These are phyloP conservation scores for Apostichopus parvimensis DNA, from an alignment of 35 echinoderm and acorn worm genomes.

Conservation along the genomic window DNA sequence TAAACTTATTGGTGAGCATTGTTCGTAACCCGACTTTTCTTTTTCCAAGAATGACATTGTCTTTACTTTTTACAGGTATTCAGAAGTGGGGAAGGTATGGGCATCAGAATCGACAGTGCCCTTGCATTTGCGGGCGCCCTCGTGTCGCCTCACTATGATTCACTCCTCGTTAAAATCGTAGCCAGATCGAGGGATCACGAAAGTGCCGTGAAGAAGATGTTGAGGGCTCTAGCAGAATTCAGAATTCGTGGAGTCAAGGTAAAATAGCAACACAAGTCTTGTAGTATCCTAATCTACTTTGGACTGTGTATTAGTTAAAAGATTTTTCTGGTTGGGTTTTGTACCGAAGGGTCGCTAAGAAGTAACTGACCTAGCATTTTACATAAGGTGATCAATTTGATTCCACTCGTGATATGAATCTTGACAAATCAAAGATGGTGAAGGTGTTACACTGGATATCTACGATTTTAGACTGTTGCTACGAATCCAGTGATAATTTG, in stretches of 20 bases:
- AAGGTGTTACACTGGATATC: too few relatives aligned
- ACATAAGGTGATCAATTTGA: too few relatives aligned
- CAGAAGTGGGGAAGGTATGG: slow-evolving; percentile 98
- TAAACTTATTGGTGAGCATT: not conserved
- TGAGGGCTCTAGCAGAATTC: slow-evolving; percentile 85
- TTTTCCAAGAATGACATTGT: not conserved
- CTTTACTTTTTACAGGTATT: slow-evolving; percentile 68
- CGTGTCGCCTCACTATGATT: slow-evolving; percentile 93
- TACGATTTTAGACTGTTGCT: too few relatives aligned
- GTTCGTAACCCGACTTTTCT: not conserved
- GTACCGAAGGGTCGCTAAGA: too few relatives aligned
- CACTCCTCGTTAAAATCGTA: slow-evolving; percentile 91
- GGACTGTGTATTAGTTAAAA: too few relatives aligned
- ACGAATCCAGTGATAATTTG: too few relatives aligned
- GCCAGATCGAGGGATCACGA: slow-evolving; percentile 85
- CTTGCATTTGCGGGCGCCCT: slow-evolving; percentile 92
- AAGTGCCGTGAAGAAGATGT: slow-evolving; percentile 85
- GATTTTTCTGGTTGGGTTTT: too few relatives aligned
- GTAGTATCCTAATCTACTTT: too few relatives aligned
- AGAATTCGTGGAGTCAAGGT: slow-evolving; percentile 98
- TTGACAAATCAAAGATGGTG: too few relatives aligned
- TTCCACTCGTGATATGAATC: too few relatives aligned
- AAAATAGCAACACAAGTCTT: not conserved
- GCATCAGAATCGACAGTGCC: slow-evolving; percentile 97
- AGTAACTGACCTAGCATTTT: too few relatives aligned